A percentile compares a stretch with the other conserved stretches of the same genome.
Evolutionary conservation across 2,797 vertebrate species (phyloP).

Genomic region (Cephalopachus bancanus): DNA sequence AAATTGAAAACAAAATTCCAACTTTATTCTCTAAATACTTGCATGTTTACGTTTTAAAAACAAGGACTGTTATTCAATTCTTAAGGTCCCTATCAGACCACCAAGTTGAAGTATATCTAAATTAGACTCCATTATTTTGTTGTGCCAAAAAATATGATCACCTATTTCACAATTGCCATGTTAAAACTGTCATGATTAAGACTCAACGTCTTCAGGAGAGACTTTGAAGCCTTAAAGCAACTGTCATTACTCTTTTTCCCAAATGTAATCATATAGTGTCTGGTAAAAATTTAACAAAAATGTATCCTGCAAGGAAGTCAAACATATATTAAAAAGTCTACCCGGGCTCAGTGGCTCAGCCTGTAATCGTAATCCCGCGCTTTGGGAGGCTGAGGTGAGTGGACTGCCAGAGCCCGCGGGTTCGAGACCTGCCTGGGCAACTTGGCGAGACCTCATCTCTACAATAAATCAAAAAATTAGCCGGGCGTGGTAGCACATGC

Average conservation of each 20-base stretch:
- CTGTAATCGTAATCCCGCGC: no score
- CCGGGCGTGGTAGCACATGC: no score
- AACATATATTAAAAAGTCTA: neutral
- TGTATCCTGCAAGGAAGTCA: neutral
- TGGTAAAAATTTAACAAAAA: neutral
- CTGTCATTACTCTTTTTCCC: neutral
- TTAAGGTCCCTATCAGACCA: neutral
- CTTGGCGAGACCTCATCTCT: no score
- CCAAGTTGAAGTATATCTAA: neutral
- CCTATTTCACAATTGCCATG: neutral
- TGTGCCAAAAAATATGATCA: neutral
- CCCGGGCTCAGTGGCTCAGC: no score
- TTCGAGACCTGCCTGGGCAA: no score
- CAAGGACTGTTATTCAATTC: neutral
- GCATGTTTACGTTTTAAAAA: constrained; percentile 6
- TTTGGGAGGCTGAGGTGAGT: no score
- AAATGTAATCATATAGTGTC: neutral
- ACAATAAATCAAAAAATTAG: no score
- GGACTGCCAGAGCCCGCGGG: no score
- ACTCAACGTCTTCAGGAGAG: neutral
- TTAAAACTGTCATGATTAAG: neutral
- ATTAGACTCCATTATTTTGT: neutral
- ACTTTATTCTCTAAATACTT: neutral
- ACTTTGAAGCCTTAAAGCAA: neutral
- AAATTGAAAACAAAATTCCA: constrained; percentile 17